Base-by-base conservation (phyloP, 1,140 invertebrate genomes). In the Spodoptera litura region DNA sequence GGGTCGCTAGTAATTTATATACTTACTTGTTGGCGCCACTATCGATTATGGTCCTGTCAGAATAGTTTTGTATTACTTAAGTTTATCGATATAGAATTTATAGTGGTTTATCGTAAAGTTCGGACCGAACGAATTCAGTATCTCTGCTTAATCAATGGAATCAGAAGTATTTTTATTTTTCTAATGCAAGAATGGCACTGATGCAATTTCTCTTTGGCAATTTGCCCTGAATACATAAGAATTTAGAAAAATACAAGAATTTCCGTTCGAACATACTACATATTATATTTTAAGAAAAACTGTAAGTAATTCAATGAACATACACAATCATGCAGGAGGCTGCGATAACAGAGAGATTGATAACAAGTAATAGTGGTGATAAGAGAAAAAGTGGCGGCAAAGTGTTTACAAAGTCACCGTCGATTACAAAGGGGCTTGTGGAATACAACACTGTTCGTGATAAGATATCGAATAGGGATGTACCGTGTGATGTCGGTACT, bases 351-450 rank as follows among this genome's bases (percentile, higher is more conserved):
- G 35, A n/a, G 20, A 13, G 20, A 64, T 49, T 64, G 61, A 49
- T 64, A 64, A 49, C 61, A 64, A 15, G n/a, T 44, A 64, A 64
- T 15, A 64, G 31, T 64, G 61, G n/a, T 64, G 61, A 64, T 64
- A 64, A 64, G 38, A 64, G 38, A 64, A 64, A 64, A 64, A 64
- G 61, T 64, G 38, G 31, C 61, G 61, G 61, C 61, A 25, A 62
- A 64, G 15, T 64, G 61, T 64, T 44, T 44, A 44, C 85, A 83
- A 83, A 84, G 82, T 80, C 71, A 62, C 73, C 81, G 84, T 84
- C 82, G 87, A 88, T 88, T 87, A 85, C 82, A 88, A 89, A 86
- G 79, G 81, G 49, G 79, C 82, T 87, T 88, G 85, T 86, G 88
- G 86, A 89, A 88, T 90, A 83, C 79, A 77, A 82, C 74, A 73